phyloP scores from a whole-genome alignment of 2,888 invertebrate species.

The Chrysodeixis includens region DNA sequence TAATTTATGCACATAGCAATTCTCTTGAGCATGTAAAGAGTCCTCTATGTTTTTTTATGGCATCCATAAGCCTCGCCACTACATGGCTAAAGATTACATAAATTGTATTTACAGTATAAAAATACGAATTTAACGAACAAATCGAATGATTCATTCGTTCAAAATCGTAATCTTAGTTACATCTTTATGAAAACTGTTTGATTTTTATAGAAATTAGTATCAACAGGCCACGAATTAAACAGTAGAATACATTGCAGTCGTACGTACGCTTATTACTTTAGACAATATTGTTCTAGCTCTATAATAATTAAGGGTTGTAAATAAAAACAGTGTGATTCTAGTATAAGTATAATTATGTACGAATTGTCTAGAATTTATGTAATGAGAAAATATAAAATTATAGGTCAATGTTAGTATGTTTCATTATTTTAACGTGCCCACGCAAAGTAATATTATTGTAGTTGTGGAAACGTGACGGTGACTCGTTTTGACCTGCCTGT shows the following conservation, averaged over 20 bases:
- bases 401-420: constrained; percentile 8
- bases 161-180: too few species aligned
- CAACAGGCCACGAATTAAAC: not conserved
- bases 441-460: too few species aligned
- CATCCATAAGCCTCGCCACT: too few species aligned
- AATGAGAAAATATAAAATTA: constrained; percentile 24
- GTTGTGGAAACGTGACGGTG: too few species aligned
- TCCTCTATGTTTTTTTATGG: too few species aligned
- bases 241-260: constrained; percentile 19
- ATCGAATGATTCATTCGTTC: too few species aligned
- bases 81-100: too few species aligned
- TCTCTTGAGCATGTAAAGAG: too few species aligned
- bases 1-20: too few species aligned
- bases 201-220: not conserved
- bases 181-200: not conserved
- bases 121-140: too few species aligned
- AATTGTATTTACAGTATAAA: too few species aligned
- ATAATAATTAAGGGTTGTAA: constrained; percentile 27
- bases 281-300: constrained; percentile 33
- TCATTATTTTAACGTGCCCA: constrained; percentile 10
- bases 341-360: constrained; percentile 45
- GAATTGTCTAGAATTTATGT: constrained; percentile 19
- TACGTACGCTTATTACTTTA: constrained; percentile 57
- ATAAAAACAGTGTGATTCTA: constrained; percentile 63
- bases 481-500: too few species aligned